Evolutionary conservation across 2,797 vertebrate genomes (phyloP), one percentile per base, ranked within the genome.

Genomic region (Gymnoscopelus braueri): DNA sequence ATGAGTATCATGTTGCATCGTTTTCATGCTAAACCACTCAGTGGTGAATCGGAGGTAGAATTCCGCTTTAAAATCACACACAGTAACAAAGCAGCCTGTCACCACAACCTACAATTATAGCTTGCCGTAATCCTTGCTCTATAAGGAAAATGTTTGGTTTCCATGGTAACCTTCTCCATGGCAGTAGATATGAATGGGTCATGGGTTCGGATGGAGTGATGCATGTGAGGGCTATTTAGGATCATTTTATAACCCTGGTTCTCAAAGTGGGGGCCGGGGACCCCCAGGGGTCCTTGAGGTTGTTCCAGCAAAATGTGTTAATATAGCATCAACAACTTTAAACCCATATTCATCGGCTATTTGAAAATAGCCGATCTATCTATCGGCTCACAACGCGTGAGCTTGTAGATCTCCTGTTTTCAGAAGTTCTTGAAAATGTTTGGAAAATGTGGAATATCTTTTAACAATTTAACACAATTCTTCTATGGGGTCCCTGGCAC

Each of bases 111-210:
- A 70, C 82, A 91, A 90, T 90, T 90, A 90, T 66, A 65, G 71
- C 78, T 74, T 79, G 60, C 72, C 78, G 68, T 78, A 87, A 89
- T 72, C 91, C 88, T 90, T 74, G 71, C 80, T 76, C 80, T 82
- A 84, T 60, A 74, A 80, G 81, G 86, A 87, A 90, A 78, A 86
- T 91, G 88, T 92, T 78, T 81, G 71, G 83, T 90, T 83, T 86
- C 91, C 82, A 85, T 91, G 88, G 88, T 81, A 87, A 91, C 80
- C 57, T 47, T 65, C 15, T 19, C 13, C 58, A 49, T 51, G 23
- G 70, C 65, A 59, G 55, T 57, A 71, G 57, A 77, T 67, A 65
- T 62, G 55, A 67, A 59, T 77, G 35, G 35, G 35, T 39, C 5
- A 71, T 7, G 70, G 64, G 71, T 68, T 57, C 53, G 32, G 58